A percentile compares a stretch with the other conserved stretches of the same genome.
Evolutionary conservation across 2,888 invertebrate species (phyloP).

Genomic region (Allygus modestus): DNA sequence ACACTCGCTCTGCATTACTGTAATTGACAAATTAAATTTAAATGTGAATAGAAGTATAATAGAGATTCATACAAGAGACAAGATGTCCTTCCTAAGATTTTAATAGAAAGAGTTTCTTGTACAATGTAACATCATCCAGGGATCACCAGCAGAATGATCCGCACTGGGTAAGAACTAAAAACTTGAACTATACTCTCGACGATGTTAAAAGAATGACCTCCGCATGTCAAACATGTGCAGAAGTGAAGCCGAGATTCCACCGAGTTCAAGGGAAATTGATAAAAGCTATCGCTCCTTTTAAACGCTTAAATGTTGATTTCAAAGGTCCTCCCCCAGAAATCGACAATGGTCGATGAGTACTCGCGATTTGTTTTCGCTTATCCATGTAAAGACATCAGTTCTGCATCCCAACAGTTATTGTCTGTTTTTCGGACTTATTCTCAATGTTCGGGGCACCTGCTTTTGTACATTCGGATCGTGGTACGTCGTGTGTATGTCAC

Average conservation of each 20-base stretch:
- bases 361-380: conserved; percentile 65
- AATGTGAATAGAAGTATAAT: no score
- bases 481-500: conserved; percentile 53
- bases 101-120: no score
- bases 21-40: no score
- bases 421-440: conserved; percentile 24
- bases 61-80: no score
- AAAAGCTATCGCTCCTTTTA: conserved; percentile 67
- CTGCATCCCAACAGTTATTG: conserved; percentile 54
- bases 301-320: conserved; percentile 66
- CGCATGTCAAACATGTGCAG: conserved; percentile 60
- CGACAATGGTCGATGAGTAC: conserved; percentile 62
- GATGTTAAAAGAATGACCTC: conserved; percentile 64
- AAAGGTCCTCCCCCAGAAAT: conserved; percentile 62
- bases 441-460: conserved; percentile 46
- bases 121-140: no score
- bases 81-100: no score
- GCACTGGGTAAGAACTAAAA: conserved; percentile 66
- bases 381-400: conserved; percentile 59
- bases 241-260: conserved; percentile 65
- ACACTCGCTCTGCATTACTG: no score
- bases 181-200: conserved; percentile 64
- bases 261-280: conserved; percentile 61
- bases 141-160: conserved; percentile 48
- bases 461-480: conserved; percentile 61